Evolutionary conservation across 37 sponge, comb jelly and placozoan genomes (phyloP), one percentile per base, ranked within the genome.

Genomic region (Axinella damicornis): DNA sequence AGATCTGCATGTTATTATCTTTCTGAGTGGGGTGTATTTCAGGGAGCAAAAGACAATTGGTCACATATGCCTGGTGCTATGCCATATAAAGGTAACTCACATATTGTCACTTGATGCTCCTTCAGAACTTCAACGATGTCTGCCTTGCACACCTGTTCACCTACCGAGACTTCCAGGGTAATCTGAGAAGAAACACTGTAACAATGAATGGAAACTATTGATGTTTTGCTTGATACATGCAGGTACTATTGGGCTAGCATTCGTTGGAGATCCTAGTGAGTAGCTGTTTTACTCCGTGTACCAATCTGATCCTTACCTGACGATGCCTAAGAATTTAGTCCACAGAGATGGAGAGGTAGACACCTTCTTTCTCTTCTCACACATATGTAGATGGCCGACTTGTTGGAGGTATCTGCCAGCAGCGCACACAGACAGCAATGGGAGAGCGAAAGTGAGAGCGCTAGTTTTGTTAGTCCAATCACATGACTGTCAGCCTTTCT

Each of bases 131-230:
- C 55, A 63, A 81, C 85, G 53, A 61, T 40, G 86, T 91, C 25
- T 91, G 91, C 56, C 71, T 91, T 22, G 91, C 76, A 6, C 91
- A 91, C 34, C 56, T 91, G 56, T 91, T 91, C 52, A 81, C 86
- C 18, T 85, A 91, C 68, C 53, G 78, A 60, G 91, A 91, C 59
- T 91, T 91, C 38, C 72, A 84, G 61, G 84, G 81, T 81, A 28
- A 16, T 21, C n/a, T 4, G 27, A 33, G 21, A 12, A 41, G 6
- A 28, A 28, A 35, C 15, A 18, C 34, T 21, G 34, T 69, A 11
- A 15, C 4, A 6, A 69, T 13, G 6, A n/a, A 11, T 39, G 17
- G 12, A 71, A n/a, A n/a, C 9, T 46, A 46, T 46, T 12, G 9
- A 46, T 46, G 9, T 46, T 12, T 9, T 30, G 11, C 36, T 5